phyloP scores from a whole-genome alignment of 2,888 invertebrate species.

The Sesia apiformis region DNA sequence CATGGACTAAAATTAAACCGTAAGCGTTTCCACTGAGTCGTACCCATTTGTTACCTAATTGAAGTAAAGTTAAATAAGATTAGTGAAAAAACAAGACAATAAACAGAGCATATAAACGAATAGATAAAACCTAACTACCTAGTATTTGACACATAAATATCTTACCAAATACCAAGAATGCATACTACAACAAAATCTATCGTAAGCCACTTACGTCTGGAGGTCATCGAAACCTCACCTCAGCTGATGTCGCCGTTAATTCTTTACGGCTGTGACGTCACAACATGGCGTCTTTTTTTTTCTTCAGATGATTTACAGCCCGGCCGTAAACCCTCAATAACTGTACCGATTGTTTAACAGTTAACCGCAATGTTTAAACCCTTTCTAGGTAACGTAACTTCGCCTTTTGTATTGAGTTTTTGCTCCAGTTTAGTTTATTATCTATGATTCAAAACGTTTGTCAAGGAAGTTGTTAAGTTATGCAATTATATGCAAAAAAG shows the following conservation, averaged over 20 bases:
- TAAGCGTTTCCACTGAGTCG: too few relatives aligned
- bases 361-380: slow-evolving; percentile 72
- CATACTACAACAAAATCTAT: too few relatives aligned
- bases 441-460: slow-evolving; percentile 26
- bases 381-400: slow-evolving; percentile 62
- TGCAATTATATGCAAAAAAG: slow-evolving; percentile 69
- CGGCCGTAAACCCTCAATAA: slow-evolving; percentile 64
- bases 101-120: too few relatives aligned
- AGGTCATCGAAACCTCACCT: slow-evolving; percentile 23
- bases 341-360: slow-evolving; percentile 70
- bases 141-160: too few relatives aligned
- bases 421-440: slow-evolving; percentile 58
- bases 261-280: slow-evolving; percentile 67
- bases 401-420: slow-evolving; percentile 38
- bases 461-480: slow-evolving; percentile 51
- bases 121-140: too few relatives aligned
- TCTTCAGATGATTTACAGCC: slow-evolving; percentile 66
- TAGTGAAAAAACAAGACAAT: too few relatives aligned
- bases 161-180: too few relatives aligned
- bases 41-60: too few relatives aligned
- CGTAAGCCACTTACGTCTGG: not conserved
- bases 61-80: too few relatives aligned
- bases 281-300: slow-evolving; percentile 37
- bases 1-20: too few relatives aligned
- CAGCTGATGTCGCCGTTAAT: slow-evolving; percentile 65